A percentile compares a stretch with the other conserved stretches of the same genome.
Evolutionary conservation across 35 echinoderm and acorn worm species (phyloP).

Genomic region (Hemicentrotus pulcherrimus): DNA sequence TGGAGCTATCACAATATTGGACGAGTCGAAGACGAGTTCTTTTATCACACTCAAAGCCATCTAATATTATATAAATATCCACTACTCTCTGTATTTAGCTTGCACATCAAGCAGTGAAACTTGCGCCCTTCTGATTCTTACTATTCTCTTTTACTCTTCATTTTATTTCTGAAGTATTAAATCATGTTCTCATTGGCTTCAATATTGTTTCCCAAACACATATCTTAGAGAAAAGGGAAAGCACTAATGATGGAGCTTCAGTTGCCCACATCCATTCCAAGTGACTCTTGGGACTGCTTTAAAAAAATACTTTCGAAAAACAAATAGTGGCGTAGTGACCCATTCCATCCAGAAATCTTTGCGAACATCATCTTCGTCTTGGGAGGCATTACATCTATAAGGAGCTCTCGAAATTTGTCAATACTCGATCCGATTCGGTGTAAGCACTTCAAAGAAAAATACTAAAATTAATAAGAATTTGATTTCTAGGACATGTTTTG

Average conservation of each 20-base stretch:
- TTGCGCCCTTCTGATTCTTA: too few species aligned
- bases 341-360: background rate
- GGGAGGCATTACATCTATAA: background rate
- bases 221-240: background rate
- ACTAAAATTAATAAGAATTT: background rate
- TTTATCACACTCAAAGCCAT: too few species aligned
- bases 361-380: background rate
- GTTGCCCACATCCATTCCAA: background rate
- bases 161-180: background rate
- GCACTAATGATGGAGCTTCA: background rate
- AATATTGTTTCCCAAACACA: background rate
- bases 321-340: background rate
- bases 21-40: too few species aligned
- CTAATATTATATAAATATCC: too few species aligned
- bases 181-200: background rate
- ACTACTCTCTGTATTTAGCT: too few species aligned
- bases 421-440: background rate
- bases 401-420: background rate
- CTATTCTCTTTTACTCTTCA: too few species aligned
- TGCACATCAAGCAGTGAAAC: too few species aligned
- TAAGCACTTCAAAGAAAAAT: background rate
- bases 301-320: background rate
- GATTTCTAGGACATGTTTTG: background rate
- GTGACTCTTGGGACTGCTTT: background rate
- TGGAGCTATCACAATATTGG: too few species aligned